Evolutionary conservation across 2,888 invertebrate species (phyloP), one percentile per base, ranked within the genome.

Genomic region (Nowickia ferox): DNA sequence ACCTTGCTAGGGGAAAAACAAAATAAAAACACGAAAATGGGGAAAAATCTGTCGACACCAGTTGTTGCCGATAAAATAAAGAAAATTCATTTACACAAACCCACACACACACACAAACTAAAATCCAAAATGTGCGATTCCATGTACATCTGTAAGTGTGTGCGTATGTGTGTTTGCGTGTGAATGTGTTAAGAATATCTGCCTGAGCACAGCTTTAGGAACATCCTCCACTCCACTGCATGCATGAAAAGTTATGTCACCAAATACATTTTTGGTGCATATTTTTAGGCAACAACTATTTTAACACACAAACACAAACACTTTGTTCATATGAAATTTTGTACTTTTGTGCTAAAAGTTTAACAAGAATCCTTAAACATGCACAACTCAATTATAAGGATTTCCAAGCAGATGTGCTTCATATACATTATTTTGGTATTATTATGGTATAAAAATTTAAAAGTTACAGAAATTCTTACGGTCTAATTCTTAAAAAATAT

Each of bases 21-120:
- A 13, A 30, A 42, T 38, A 53, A 53, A 2, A 61, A 17, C 5
- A 51, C 40, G 17, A 42, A 53, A 59, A 11, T 9, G 59, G 71
- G 13, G 19, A 51, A 72, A 77, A 72, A 53, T 65, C 77, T 78
- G 57, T 78, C 77, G 66, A 72, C 77, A 84, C 59, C 53, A 78
- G 59, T 59, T 22, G 75, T 75, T 44, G 38, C 19, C 61, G 59
- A 81, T 81, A 75, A 68, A 75, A 19, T 61, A 30, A 74, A 63
- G 69, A 63, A 63, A 63, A 61, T 10, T 44, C 61, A 61, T 55
- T 42, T 74, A 59, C 10, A 69, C 61, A 42, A 19, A 30, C 38
- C 17, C 57, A 57, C 22, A 5, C 40, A 44, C 11, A 38, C 38
- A 66, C 9, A 9, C 30, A 6, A n/a, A n/a, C 30, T 30, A 30